phyloP scores from a whole-genome alignment of 2,888 invertebrate species.

The Caenorhabditis parvicauda region DNA sequence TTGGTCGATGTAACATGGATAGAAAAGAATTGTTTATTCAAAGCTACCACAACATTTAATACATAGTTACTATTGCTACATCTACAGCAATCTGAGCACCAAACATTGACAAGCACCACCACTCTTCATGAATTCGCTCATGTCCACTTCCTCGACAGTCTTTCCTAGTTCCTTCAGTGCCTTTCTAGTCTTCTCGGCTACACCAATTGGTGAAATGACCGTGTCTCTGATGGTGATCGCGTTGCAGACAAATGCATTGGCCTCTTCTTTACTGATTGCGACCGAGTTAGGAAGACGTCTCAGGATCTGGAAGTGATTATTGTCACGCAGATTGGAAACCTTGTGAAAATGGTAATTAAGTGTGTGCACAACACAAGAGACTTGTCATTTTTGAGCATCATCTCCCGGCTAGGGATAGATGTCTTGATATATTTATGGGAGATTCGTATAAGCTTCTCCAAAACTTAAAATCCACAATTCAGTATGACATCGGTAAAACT shows the following conservation, averaged over 20 bases:
- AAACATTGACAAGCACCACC: constrained; percentile 63
- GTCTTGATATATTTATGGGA: no score
- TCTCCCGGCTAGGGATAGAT: no score
- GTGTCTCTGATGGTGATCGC: constrained; percentile 55
- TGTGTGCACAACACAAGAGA: no score
- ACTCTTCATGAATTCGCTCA: constrained; percentile 62
- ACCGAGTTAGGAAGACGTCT: constrained; percentile 57
- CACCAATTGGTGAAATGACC: constrained; percentile 61
- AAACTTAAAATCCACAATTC: no score
- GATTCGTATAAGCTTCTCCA: no score
- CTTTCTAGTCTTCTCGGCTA: constrained; percentile 31
- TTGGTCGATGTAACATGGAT: no score
- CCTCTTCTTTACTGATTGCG: constrained; percentile 54
- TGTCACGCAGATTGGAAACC: not conserved
- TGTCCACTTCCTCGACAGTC: constrained; percentile 43
- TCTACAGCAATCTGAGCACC: constrained; percentile 54
- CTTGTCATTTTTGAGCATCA: no score
- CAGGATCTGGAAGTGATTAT: constrained; percentile 43
- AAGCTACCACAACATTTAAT: no score
- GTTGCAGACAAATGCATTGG: constrained; percentile 59
- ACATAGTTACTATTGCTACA: constrained; percentile 9
- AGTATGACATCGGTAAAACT: no score
- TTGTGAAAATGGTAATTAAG: no score
- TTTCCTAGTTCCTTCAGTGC: constrained; percentile 49
- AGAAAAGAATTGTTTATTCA: no score